A percentile compares a stretch with the other conserved stretches of the same genome.
Conservation (phyloP, 2,888 invertebrate species). For the Monochamus alternatus region DNA sequence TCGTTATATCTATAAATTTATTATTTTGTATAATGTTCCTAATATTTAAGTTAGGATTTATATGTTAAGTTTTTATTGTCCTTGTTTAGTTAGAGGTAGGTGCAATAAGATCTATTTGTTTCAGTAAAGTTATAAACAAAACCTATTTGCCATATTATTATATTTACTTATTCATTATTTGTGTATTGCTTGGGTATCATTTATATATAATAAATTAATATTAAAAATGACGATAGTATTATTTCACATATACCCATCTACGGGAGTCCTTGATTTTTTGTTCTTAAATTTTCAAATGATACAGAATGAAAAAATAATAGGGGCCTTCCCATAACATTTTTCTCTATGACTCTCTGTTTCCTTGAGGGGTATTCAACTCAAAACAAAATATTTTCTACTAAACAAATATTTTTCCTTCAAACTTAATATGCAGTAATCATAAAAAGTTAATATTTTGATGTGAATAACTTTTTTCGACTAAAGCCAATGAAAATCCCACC, state of each 20-base stretch:
- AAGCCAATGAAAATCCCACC: too few relatives aligned
- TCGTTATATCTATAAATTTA: slow-evolving; percentile 47
- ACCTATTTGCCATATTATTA: slow-evolving; percentile 71
- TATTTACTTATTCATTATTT: slow-evolving; percentile 68
- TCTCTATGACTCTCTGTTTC: too few relatives aligned
- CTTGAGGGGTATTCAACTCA: too few relatives aligned
- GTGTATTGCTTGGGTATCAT: slow-evolving; percentile 72
- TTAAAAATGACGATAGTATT: slow-evolving; percentile 45
- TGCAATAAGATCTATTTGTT: slow-evolving; percentile 69
- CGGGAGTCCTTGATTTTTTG: too few relatives aligned
- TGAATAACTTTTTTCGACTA: too few relatives aligned
- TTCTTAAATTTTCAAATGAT: too few relatives aligned
- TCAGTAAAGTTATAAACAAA: slow-evolving; percentile 66
- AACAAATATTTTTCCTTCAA: too few relatives aligned
- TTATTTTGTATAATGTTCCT: slow-evolving; percentile 69
- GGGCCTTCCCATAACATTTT: too few relatives aligned
- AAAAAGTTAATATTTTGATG: too few relatives aligned
- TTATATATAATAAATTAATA: slow-evolving; percentile 72
- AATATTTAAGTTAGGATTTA: slow-evolving; percentile 65
- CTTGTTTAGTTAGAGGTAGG: slow-evolving; percentile 69
- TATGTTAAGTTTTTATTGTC: slow-evolving; percentile 65
- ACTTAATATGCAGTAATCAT: too few relatives aligned
- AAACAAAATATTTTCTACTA: too few relatives aligned
- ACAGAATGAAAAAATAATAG: too few relatives aligned
- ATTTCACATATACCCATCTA: not conserved